phyloP scores from a whole-genome alignment of 2,888 invertebrate species.

The Orthonychiurus folsomi region DNA sequence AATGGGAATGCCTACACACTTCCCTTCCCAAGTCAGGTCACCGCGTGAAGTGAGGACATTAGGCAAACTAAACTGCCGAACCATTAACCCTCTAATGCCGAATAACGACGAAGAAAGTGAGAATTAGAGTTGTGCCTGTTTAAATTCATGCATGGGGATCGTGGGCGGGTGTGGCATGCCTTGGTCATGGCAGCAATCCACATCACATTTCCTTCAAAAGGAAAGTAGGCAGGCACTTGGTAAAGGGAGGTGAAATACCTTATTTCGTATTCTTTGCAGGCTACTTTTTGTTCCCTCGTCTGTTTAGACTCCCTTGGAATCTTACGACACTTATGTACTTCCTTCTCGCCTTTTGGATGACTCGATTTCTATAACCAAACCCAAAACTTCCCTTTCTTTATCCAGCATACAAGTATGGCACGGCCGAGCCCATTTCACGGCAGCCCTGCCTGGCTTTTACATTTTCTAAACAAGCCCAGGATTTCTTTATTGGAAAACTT shows the following conservation, averaged over 20 bases:
- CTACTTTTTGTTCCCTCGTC: not conserved
- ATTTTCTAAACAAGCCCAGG: not conserved
- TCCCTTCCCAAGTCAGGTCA: too few relatives aligned
- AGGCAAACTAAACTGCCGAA: not conserved
- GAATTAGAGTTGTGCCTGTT: not conserved
- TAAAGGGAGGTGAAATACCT: not conserved
- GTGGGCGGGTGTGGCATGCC: not conserved
- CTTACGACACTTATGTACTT: not conserved
- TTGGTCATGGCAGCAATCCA: too few relatives aligned
- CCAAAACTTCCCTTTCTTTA: not conserved
- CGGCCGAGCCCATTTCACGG: too few relatives aligned
- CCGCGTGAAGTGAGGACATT: not conserved
- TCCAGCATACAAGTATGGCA: too few relatives aligned
- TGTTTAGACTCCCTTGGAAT: not conserved
- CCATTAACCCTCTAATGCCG: not conserved
- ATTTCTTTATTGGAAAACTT: slow-evolving; percentile 1
- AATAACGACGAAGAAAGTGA: not conserved
- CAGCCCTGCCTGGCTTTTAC: too few relatives aligned
- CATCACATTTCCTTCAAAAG: too few relatives aligned
- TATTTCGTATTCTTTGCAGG: not conserved
- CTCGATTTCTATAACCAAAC: not conserved
- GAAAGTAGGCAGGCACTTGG: too few relatives aligned
- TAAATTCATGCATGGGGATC: not conserved
- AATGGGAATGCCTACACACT: too few relatives aligned
- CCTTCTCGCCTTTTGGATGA: too few relatives aligned